Base-by-base conservation (phyloP, 2,888 invertebrate genomes). In the Ischnura elegans region DNA sequence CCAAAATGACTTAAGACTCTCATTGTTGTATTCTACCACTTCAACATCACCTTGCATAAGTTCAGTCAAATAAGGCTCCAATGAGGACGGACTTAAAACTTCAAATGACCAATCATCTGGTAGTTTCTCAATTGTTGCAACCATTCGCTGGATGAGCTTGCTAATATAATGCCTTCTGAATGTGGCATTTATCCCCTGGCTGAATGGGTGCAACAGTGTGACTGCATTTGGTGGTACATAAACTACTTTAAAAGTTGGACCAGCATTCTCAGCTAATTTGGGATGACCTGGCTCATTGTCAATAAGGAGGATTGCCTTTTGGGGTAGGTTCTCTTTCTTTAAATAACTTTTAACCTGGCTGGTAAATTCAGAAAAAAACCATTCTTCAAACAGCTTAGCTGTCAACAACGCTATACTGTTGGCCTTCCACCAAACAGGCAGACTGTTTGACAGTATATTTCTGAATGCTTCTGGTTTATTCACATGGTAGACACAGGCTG, bases 251-350 rank as follows among this genome's bases (percentile, higher is more conserved):
- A n/a, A 0, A 2, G 13, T 76, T 36, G 29, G 29, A 76, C 25
- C 36, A 76, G 10, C 29, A 36, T 13, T 76, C 13, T 36, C 36
- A 76, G 76, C 13, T 76, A 76, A 76, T 76, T 76, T 76, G 36
- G 76, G 76, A 76, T 76, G 36, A 36, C 36, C 76, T 76, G 76
- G 76, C 13, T 76, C 76, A 76, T 76, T 76, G 36, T 76, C 76
- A 76, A 76, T 76, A 36, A 76, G 29, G 16, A 76, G 76, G 76
- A 36, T 76, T 76, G 76, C 76, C 36, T 76, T 76, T 13, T 36
- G 76, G 76, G 36, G 76, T 36, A 76, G 6, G 16, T 76, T 76
- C 36, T 76, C 76, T 36, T 76, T 76, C 36, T 36, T 8, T 13
- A 76, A 16, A 36, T 76, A 36, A 36, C 29, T 36, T 25, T 76